These are phyloP conservation scores for Rotaria sp. DNA, from an alignment of 2,888 invertebrate species.

Conservation along the genomic window DNA sequence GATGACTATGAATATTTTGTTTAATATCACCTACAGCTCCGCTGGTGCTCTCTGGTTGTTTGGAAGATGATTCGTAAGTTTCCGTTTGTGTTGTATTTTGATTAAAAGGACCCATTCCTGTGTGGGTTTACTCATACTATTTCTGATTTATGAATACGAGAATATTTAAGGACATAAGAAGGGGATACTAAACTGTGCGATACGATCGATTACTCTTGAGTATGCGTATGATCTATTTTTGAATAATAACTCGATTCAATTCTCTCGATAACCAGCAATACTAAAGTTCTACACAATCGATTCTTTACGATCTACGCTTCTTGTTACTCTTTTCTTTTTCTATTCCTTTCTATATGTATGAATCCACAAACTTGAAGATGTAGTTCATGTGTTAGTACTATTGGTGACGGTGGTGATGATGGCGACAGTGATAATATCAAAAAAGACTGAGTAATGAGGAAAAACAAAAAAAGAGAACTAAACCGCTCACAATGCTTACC, in stretches of 20 bases:
- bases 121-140: background rate
- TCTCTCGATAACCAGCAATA: no score
- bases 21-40: background rate
- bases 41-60: background rate
- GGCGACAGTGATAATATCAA: background rate
- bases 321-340: background rate
- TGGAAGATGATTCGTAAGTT: background rate
- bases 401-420: background rate
- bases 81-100: background rate
- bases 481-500: background rate
- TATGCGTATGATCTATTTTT: background rate
- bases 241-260: background rate
- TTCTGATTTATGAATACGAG: background rate
- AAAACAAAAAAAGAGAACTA: background rate
- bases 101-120: background rate
- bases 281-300: no score
- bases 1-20: background rate
- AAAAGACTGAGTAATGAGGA: background rate
- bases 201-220: background rate
- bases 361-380: background rate
- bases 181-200: background rate
- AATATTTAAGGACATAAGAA: background rate
- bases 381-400: background rate
- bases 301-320: background rate
- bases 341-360: background rate